Evolutionary conservation across 2,888 invertebrate species (phyloP).

Genomic region (Baronia brevicornis): DNA sequence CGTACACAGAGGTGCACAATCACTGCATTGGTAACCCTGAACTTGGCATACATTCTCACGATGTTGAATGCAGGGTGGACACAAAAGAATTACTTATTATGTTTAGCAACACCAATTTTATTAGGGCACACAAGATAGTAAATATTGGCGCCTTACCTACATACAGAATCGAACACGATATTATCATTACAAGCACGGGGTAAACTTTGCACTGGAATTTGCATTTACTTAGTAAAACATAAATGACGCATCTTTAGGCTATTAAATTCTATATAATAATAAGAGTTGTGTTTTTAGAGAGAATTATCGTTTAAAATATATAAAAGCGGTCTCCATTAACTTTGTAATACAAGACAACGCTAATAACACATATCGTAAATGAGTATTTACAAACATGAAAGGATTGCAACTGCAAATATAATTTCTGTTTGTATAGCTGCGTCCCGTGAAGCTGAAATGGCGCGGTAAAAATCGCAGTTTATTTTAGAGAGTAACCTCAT

Average conservation of each 20-base stretch:
- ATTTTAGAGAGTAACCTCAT: constrained; percentile 63
- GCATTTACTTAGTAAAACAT: too few species aligned
- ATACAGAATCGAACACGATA: constrained; percentile 1
- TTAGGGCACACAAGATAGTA: constrained; percentile 32
- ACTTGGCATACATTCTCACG: constrained; percentile 71
- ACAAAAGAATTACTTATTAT: constrained; percentile 44
- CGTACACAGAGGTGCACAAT: constrained; percentile 30
- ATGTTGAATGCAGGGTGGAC: constrained; percentile 34
- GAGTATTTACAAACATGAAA: constrained; percentile 4
- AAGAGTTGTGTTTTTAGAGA: too few species aligned
- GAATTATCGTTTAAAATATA: too few species aligned
- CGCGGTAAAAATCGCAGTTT: constrained; percentile 50
- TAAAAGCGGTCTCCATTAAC: too few species aligned
- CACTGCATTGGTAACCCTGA: constrained; percentile 44
- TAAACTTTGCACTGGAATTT: too few species aligned
- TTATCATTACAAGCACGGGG: neutral
- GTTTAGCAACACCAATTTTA: constrained; percentile 38
- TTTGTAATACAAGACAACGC: too few species aligned
- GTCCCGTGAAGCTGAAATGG: constrained; percentile 30
- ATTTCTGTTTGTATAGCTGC: constrained; percentile 12
- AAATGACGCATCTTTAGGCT: too few species aligned
- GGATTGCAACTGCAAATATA: constrained; percentile 19
- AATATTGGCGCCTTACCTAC: constrained; percentile 21
- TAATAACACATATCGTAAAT: too few species aligned
- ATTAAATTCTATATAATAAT: too few species aligned